These are phyloP conservation scores for Cantharis rufa DNA, from an alignment of 2,888 invertebrate species.

Conservation along the genomic window DNA sequence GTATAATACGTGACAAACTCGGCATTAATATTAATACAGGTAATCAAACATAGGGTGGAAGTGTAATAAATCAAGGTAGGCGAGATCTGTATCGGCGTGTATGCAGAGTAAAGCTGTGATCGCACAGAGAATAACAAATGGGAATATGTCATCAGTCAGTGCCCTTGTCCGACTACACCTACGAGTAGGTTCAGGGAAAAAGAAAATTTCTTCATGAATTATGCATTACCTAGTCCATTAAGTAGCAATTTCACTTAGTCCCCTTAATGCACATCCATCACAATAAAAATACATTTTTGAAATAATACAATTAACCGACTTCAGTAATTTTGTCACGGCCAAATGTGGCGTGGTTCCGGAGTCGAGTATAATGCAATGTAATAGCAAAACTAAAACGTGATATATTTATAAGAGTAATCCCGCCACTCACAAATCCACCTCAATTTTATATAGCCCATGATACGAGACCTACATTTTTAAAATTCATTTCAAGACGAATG, in stretches of 20 bases:
- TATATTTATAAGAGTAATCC: neutral
- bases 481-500: neutral
- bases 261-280: neutral
- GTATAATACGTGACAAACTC: slow-evolving; percentile 26
- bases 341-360: neutral
- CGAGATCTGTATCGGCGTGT: slow-evolving; percentile 38
- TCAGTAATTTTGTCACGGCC: neutral
- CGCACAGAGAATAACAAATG: slow-evolving; percentile 38
- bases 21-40: slow-evolving; percentile 40
- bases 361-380: neutral
- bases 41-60: slow-evolving; percentile 35
- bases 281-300: neutral
- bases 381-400: neutral
- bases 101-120: slow-evolving; percentile 37
- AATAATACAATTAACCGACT: neutral
- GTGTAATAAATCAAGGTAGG: slow-evolving; percentile 36
- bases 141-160: slow-evolving; percentile 37
- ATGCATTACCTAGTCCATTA: slow-evolving; percentile 11
- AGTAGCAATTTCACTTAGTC: neutral
- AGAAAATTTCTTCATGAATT: slow-evolving; percentile 23
- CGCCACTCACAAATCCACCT: neutral
- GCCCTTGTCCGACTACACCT: slow-evolving; percentile 21
- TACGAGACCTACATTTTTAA: neutral
- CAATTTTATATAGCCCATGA: neutral
- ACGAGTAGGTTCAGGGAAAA: slow-evolving; percentile 27